Evolutionary conservation across 2,797 vertebrate species (phyloP), one percentile per base, ranked within the genome.

Genomic region (Anisognathus igniventris): DNA sequence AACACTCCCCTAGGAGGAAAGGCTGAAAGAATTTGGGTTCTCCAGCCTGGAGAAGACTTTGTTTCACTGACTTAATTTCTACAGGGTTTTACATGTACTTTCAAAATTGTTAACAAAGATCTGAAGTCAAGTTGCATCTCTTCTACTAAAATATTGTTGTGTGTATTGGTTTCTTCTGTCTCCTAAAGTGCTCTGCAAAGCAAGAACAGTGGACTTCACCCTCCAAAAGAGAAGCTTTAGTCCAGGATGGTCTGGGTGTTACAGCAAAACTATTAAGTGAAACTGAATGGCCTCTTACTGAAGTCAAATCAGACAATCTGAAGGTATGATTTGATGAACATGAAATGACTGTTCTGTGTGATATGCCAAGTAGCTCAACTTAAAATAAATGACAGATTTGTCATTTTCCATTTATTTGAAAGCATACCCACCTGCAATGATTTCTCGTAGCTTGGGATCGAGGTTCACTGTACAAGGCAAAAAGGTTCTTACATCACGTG

Each of bases 381-480:
- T 71, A 86, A 48, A 84, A 54, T 10, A 72, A 88, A 50, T 8
- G 75, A 44, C 2, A 54, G 3, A 33, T 30, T 8, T 54, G 17
- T 15, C 8, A 35, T 35, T 62, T 60, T 80, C 27, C 21, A 42
- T 45, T 89, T 65, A 68, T 45, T 42, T 72, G 35, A 56, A 81
- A 83, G 54, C 30, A 73, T 3, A 75, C 96, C 91, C 80, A 99
- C 99, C 99, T 98, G 99, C 98, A 86, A 99, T 99, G 93, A 99
- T 99, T 97, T 99, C 99, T 51, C 99, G 92, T 1, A 99, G 98
- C 94, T 99, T 99, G 91, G 99, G 99, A 97, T 99, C 99, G 84
- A 99, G 97, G 96, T 99, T 99, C 54, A 99, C 99, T 2, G 99
- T 99, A 96, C 99, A 99, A 6, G 99, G 99, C 92, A 99, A 97